Percentiles rank a stretch among this genome's conserved stretches.
These are phyloP conservation scores for Ailurus styani DNA, from an alignment of 2,113 vertebrate species.

Conservation along the genomic window DNA sequence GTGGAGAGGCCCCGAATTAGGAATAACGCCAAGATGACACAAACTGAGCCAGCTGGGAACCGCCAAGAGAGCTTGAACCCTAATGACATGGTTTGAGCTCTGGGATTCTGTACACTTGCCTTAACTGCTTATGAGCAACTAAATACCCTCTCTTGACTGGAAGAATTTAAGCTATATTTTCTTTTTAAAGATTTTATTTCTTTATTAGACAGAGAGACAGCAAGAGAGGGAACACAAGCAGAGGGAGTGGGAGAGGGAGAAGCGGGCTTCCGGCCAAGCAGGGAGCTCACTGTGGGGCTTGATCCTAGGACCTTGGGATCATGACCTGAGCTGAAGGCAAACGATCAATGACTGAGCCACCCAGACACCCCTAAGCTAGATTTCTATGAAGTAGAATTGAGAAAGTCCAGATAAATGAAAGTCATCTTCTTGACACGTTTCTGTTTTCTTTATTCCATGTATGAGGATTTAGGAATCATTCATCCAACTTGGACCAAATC, in stretches of 20 bases:
- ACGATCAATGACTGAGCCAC: too few species aligned
- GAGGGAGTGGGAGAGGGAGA: too few species aligned
- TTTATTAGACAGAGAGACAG: too few species aligned
- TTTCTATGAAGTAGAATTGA: neutral
- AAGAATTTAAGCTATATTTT: neutral
- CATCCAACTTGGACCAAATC: neutral
- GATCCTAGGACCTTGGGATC: too few species aligned
- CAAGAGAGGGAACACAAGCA: too few species aligned
- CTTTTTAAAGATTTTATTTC: too few species aligned
- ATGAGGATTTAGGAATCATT: neutral
- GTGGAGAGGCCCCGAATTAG: neutral
- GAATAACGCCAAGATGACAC: neutral
- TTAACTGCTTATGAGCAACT: neutral
- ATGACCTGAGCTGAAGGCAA: too few species aligned
- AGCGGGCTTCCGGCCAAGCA: too few species aligned
- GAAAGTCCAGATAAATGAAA: neutral
- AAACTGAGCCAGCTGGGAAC: neutral
- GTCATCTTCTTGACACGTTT: neutral
- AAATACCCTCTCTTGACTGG: neutral
- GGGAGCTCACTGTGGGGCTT: too few species aligned
- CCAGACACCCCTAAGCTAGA: too few species aligned
- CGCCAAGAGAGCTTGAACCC: neutral
- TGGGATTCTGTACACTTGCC: neutral
- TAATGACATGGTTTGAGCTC: neutral
- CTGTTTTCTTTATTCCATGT: neutral